Conservation (phyloP, 2,797 vertebrate genomes). For the Odontamblyopus rebecca region DNA sequence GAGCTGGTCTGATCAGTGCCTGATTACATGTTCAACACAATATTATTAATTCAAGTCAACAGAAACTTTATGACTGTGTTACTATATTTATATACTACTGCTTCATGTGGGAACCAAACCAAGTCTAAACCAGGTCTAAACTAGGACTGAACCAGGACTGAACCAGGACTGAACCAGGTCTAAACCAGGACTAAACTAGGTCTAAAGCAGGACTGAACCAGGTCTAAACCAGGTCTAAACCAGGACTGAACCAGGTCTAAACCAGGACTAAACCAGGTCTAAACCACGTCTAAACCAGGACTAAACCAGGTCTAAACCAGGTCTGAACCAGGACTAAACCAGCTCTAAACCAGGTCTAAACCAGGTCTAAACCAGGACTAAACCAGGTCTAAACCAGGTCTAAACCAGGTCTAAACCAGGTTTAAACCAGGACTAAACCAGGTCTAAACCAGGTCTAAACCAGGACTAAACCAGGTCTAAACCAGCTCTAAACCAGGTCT, state of each 20-base stretch:
- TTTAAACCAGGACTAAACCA: not conserved
- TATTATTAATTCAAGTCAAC: no score
- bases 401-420: not conserved
- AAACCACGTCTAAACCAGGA: not conserved
- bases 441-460: not conserved
- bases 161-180: no score
- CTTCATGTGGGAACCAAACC: not conserved
- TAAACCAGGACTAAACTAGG: no score
- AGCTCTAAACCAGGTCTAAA: not conserved
- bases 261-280: not conserved
- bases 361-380: not conserved
- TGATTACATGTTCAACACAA: no score
- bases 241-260: not conserved
- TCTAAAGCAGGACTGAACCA: no score
- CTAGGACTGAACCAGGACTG: not conserved
- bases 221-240: no score
- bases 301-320: not conserved
- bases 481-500: not conserved
- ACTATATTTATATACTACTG: no score
- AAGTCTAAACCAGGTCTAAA: not conserved
- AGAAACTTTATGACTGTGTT: no score
- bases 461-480: no score
- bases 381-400: not conserved
- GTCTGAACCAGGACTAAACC: not conserved
- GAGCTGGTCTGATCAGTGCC: accelerated